These are phyloP conservation scores for Diloba caeruleocephala DNA, from an alignment of 2,888 invertebrate genomes.

Conservation along the genomic window DNA sequence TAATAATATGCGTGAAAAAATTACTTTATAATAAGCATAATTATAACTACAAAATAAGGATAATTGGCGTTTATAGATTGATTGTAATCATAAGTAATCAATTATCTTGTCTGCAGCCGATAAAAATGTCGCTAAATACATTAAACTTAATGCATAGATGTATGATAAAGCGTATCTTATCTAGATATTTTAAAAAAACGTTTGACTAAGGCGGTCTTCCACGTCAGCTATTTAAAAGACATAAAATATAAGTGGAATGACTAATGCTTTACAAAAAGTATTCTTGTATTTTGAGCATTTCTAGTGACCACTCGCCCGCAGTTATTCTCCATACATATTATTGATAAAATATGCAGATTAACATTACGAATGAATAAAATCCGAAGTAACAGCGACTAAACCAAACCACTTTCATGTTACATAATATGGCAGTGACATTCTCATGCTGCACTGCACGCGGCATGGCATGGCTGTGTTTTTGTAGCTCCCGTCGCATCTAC, in stretches of 20 bases:
- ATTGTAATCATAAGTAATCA: background rate
- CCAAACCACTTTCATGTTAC: conserved; percentile 10
- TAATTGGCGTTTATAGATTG: no score
- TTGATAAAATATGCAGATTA: conserved; percentile 38
- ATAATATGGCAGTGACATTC: conserved; percentile 13
- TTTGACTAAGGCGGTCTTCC: conserved; percentile 8
- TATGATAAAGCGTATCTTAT: conserved; percentile 22
- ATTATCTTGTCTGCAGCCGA: no score
- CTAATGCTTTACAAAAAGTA: conserved; percentile 19
- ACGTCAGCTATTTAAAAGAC: background rate
- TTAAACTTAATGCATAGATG: background rate
- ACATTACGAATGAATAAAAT: conserved; percentile 39
- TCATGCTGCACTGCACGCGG: conserved; percentile 10
- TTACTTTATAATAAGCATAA: no score
- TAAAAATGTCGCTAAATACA: conserved; percentile 3
- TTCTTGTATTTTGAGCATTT: conserved; percentile 21
- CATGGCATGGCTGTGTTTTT: conserved; percentile 24
- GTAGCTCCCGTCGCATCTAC: conserved; percentile 24
- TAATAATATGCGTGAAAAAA: no score
- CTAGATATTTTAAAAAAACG: conserved; percentile 4
- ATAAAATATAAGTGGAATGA: conserved; percentile 17
- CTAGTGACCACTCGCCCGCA: conserved; percentile 15
- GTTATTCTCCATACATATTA: conserved; percentile 20
- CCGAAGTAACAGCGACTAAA: background rate
- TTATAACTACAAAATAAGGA: no score